phyloP scores from a whole-genome alignment of 2,113 vertebrate species.

The Varanus salvator region DNA sequence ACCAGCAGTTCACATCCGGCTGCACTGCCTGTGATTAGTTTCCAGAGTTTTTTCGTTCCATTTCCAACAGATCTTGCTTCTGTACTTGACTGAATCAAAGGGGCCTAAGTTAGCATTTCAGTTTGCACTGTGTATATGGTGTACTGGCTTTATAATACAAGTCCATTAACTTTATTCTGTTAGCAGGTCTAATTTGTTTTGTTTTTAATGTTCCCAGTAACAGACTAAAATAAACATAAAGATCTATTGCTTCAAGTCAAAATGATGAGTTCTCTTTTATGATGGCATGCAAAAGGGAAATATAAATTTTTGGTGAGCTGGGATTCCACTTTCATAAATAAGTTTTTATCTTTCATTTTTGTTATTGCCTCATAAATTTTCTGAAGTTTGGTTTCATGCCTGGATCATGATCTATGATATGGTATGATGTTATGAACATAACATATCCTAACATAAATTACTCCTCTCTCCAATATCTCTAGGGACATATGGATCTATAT shows the following conservation, averaged over 20 bases:
- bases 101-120: neutral
- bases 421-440: neutral
- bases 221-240: neutral
- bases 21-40: slow-evolving; percentile 3
- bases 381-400: neutral
- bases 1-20: neutral
- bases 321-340: slow-evolving; percentile 11
- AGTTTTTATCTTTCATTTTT: neutral
- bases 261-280: slow-evolving; percentile 1
- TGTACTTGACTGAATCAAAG: slow-evolving; percentile 26
- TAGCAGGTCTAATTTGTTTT: neutral
- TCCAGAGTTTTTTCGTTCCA: slow-evolving; percentile 7
- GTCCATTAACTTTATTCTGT: neutral
- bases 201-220: slow-evolving; percentile 3
- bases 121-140: neutral
- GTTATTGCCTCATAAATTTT: neutral
- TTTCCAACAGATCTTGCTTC: slow-evolving; percentile 15
- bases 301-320: neutral
- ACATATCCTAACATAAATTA: slow-evolving; percentile 23
- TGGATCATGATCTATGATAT: slow-evolving; percentile 4
- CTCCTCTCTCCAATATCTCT: neutral
- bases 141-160: neutral
- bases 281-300: neutral
- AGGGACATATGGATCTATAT: neutral
- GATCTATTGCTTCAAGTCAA: neutral